Percentiles rank a stretch among this genome's conserved stretches.
Evolutionary conservation across 23 tunicate species (phyloP).

Genomic region (Trididemnum miniatum): DNA sequence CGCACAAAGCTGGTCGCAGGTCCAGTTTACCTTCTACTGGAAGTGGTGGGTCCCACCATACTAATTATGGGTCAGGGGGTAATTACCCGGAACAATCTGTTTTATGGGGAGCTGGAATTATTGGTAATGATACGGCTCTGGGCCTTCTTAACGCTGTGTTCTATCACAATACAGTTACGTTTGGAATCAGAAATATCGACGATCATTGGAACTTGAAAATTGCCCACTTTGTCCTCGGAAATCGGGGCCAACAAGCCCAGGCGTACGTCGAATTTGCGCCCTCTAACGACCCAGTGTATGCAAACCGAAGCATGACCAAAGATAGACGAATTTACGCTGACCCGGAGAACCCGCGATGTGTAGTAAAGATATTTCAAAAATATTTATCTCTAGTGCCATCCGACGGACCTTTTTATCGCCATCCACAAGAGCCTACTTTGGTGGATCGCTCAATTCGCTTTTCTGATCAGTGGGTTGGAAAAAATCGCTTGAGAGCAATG

Average conservation of each 20-base stretch:
- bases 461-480: conserved; percentile 93
- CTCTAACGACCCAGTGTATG: conserved; percentile 45
- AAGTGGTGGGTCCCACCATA: background rate
- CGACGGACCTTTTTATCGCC: conserved; percentile 82
- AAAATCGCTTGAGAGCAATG: conserved; percentile 87
- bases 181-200: conserved; percentile 72
- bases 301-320: conserved; percentile 37
- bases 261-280: conserved; percentile 76
- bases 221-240: conserved; percentile 60
- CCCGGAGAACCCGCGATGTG: conserved; percentile 52
- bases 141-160: conserved; percentile 85
- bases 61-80: background rate
- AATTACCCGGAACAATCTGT: conserved; percentile 47
- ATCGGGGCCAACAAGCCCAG: conserved; percentile 50
- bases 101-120: conserved; percentile 64
- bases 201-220: conserved; percentile 89
- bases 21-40: background rate
- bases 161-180: conserved; percentile 74
- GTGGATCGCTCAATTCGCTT: conserved; percentile 84
- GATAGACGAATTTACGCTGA: conserved; percentile 62
- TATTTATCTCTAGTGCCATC: conserved; percentile 66
- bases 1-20: conserved; percentile 41
- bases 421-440: conserved; percentile 83
- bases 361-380: conserved; percentile 60
- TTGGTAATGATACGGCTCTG: conserved; percentile 69